These are phyloP conservation scores for Nasonia oneida DNA, from an alignment of 2,888 invertebrate species.

Conservation along the genomic window DNA sequence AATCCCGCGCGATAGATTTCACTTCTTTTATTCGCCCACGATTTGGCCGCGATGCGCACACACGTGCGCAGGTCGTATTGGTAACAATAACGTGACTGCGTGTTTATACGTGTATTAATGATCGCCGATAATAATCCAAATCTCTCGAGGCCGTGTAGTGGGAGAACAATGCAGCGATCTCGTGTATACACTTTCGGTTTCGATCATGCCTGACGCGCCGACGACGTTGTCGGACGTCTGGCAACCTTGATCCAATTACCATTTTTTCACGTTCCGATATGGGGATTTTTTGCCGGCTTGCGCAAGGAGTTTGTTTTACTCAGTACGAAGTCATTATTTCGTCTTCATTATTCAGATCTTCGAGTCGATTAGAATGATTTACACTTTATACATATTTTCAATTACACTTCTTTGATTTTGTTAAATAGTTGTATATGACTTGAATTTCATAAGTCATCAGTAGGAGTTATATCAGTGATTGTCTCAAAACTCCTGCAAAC, in stretches of 20 bases:
- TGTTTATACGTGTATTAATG: not conserved
- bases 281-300: not conserved
- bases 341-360: not conserved
- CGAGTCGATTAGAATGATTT: not conserved
- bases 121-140: conserved; percentile 52
- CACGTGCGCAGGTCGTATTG: not conserved
- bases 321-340: not conserved
- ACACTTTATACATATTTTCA: no score
- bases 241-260: conserved; percentile 56
- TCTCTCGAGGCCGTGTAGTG: not conserved
- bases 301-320: not conserved
- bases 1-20: not conserved
- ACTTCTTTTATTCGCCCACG: conserved; percentile 34
- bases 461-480: no score
- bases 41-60: conserved; percentile 21
- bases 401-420: no score
- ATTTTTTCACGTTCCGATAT: not conserved
- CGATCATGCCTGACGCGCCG: conserved; percentile 36
- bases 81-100: not conserved
- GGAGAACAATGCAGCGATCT: conserved; percentile 44
- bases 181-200: conserved; percentile 28
- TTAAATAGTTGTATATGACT: no score
- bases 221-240: not conserved
- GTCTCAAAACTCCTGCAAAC: no score
- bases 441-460: no score